A percentile compares a stretch with the other conserved stretches of the same genome.
Conservation (phyloP, 2,113 vertebrate species). For the Chamaetylas fuelleborni region DNA sequence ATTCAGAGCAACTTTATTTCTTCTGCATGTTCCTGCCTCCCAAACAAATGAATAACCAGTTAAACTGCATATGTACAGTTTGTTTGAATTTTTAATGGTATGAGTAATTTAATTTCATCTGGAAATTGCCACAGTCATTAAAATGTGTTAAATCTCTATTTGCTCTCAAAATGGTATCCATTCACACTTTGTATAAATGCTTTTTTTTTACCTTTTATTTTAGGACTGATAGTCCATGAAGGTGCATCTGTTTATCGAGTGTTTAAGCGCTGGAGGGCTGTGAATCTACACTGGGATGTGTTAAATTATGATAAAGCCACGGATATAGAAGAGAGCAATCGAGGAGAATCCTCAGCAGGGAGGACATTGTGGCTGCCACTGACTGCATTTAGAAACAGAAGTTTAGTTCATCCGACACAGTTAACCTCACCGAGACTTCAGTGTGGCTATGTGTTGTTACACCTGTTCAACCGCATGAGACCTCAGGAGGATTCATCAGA, state of each 20-base stretch:
- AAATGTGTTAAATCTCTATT: neutral
- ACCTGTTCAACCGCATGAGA: slow-evolving; percentile 80
- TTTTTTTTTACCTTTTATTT: too few relatives aligned
- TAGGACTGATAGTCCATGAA: slow-evolving; percentile 90
- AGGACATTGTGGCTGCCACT: slow-evolving; percentile 89
- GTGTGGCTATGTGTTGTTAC: slow-evolving; percentile 80
- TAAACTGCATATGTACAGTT: neutral
- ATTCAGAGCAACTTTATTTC: neutral
- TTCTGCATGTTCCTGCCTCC: neutral
- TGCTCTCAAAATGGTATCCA: neutral
- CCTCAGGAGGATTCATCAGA: slow-evolving; percentile 75
- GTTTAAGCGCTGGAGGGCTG: slow-evolving; percentile 91
- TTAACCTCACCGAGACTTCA: slow-evolving; percentile 81
- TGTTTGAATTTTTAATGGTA: neutral
- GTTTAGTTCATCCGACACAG: slow-evolving; percentile 81
- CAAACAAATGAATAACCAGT: neutral
- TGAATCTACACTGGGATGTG: slow-evolving; percentile 94
- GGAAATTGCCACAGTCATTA: neutral
- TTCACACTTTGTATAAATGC: neutral
- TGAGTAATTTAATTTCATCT: neutral
- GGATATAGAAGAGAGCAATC: slow-evolving; percentile 86
- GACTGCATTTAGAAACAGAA: slow-evolving; percentile 79
- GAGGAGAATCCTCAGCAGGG: slow-evolving; percentile 75
- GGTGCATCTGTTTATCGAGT: slow-evolving; percentile 94
- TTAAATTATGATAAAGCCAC: slow-evolving; percentile 90